phyloP scores from a whole-genome alignment of 2,797 vertebrate genomes.

The Rhodeus uyekii region DNA sequence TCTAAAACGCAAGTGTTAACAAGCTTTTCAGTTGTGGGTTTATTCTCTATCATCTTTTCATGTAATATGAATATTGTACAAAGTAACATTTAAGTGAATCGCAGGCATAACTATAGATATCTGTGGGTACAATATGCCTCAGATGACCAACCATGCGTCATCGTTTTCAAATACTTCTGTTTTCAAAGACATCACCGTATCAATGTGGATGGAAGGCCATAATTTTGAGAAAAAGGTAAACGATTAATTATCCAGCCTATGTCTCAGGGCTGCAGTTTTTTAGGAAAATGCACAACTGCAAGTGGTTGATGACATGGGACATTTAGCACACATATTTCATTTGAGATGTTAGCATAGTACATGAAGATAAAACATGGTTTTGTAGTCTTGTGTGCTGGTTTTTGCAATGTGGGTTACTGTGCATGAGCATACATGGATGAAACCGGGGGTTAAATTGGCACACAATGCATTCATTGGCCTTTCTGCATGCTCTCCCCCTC shows the following conservation, averaged over 20 bases:
- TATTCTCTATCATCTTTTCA: too few species aligned
- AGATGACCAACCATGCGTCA: not conserved
- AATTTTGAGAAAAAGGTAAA: not conserved
- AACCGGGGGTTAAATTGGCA: conserved; percentile 70
- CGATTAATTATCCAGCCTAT: not conserved
- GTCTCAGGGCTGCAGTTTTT: not conserved
- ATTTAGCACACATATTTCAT: not conserved
- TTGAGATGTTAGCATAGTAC: not conserved
- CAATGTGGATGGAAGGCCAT: not conserved
- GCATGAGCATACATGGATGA: conserved; percentile 60
- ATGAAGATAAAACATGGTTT: not conserved
- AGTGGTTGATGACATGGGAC: not conserved
- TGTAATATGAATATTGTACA: too few species aligned
- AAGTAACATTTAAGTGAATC: too few species aligned
- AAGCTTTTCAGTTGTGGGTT: too few species aligned
- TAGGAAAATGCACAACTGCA: not conserved
- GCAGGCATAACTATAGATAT: too few species aligned
- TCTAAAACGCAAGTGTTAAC: too few species aligned
- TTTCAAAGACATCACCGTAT: not conserved
- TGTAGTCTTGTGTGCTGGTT: conserved; percentile 63
- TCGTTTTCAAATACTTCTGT: not conserved
- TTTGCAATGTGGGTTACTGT: conserved; percentile 47
- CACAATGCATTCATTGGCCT: conserved; percentile 63
- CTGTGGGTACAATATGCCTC: not conserved
- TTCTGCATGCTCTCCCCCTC: conserved; percentile 44